Conservation (phyloP, 1,140 invertebrate species). For the Macrobrachium nipponense region DNA sequence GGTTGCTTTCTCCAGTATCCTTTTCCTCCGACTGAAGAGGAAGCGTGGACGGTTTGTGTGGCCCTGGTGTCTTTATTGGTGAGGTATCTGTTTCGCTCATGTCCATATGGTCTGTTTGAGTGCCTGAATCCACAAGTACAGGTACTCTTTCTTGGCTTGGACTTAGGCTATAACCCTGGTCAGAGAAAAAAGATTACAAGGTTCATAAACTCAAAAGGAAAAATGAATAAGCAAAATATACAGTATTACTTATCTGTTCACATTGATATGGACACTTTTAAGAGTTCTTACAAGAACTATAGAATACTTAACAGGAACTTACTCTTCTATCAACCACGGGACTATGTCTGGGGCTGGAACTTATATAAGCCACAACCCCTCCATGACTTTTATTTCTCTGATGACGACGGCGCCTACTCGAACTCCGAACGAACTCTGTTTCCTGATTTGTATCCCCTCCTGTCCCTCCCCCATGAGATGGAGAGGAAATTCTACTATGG, state of each 20-base stretch:
- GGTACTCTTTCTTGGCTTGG: constrained; percentile 59
- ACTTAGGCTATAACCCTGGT: constrained; percentile 58
- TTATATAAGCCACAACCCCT: constrained; percentile 47
- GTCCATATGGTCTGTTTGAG: constrained; percentile 65
- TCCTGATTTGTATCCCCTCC: constrained; percentile 20
- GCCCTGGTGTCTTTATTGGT: constrained; percentile 54
- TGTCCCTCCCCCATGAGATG: neutral
- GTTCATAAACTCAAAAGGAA: neutral
- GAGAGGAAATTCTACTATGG: neutral
- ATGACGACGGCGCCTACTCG: constrained; percentile 42
- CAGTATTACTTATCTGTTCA: too few species aligned
- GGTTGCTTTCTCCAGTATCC: constrained; percentile 26
- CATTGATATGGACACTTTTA: neutral
- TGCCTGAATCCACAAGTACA: constrained; percentile 64
- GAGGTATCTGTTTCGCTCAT: constrained; percentile 65
- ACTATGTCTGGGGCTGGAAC: constrained; percentile 34
- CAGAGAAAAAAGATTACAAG: constrained; percentile 7
- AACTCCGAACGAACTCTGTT: neutral
- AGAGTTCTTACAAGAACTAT: neutral
- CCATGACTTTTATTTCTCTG: constrained; percentile 62
- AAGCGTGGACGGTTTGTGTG: constrained; percentile 44
- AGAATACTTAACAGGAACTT: neutral
- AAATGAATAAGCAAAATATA: neutral
- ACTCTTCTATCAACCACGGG: constrained; percentile 66
- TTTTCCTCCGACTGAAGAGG: constrained; percentile 28